Base-by-base conservation (phyloP, 2,888 invertebrate genomes). In the Protophormia terraenovae region DNA sequence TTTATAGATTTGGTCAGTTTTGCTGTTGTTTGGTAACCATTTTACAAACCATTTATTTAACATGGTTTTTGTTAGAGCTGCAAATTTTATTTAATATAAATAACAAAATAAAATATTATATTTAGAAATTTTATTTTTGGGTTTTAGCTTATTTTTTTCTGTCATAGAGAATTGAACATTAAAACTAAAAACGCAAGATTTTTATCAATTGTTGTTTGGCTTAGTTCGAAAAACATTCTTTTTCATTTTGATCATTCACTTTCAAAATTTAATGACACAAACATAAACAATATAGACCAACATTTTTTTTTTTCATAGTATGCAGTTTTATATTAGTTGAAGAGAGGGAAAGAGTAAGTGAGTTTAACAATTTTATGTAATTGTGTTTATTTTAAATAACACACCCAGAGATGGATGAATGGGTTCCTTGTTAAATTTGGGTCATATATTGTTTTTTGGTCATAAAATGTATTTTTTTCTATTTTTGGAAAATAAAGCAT, bases 1-100 rank as follows among this genome's bases (percentile, higher is more conserved):
- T 79, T 80, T 73, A 73, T 73, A 78, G 16, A 32, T 83, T 83
- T 66, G 66, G 47, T 73, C 64, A 73, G 66, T n/a, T n/a, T n/a
- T n/a, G n/a, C n/a, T n/a, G n/a, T 75, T 80, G 75, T 80, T 80
- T 53, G 69, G 76, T 72, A 41, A 76, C 60, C n/a, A 64, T 76
- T 82, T 82, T 71, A 77, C 69, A 84, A 84, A 29, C 84, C 75
- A 84, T 84, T 80, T 84, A 80, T 71, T 84, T 50, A 71, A 71
- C 64, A 79, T 47, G 67, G 12, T 32, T 79, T 64, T 64, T 32
- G 27, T 60, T 24, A 29, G 45, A 19, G 45, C 58, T 62, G n/a
- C 29, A 24, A 10, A 24, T 64, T 76, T 73, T 60, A 41, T 81
- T 75, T 75, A n/a, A 71, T 53, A 79, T 50, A 67, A 67, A 73